Evolutionary conservation across 1,140 invertebrate species (phyloP), one percentile per base, ranked within the genome.

Genomic region (Euura saliciscinereae): DNA sequence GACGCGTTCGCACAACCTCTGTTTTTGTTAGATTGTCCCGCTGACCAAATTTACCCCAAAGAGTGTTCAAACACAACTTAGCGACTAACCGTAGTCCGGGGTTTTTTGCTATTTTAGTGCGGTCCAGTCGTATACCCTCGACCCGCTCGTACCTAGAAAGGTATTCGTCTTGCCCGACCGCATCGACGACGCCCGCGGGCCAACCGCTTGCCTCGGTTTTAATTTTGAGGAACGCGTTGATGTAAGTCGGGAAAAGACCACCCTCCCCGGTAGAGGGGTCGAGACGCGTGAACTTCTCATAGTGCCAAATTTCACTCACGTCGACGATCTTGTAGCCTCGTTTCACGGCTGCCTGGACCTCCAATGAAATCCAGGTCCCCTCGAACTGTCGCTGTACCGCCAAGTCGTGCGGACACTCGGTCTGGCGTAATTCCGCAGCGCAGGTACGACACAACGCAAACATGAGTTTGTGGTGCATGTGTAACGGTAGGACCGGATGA

Each of bases 21-120:
- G 78, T 81, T 77, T 82, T 76, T 11, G 74, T 44, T 74, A 76
- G 66, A 69, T 81, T 83, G 44, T 75, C 71, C 64, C 77, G 72
- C 66, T 81, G 79, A 4, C 76, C 79, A 71, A 82, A 83, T 70
- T 82, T 84, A 2, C 85, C 82, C 83, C 82, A 84, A 73, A 85
- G 80, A 4, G 76, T 80, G 73, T 85, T 86, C 46, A 84, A 74
- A 59, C 80, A 79, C n/a, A 83, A 65, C 77, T 86, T 84, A 2
- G 79, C 77, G 6, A 84, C 72, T 5, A 77, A 73, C 44, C 80
- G 67, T 44, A 83, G 66, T 4, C 83, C 85, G 0, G 80, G 77
- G 73, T 28, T 28, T 28, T 28, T 28, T 28, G 28, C 28, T 28
- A 28, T 28, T 28, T 28, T 28, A 28, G 28, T 66, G 4, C 6